Base-by-base conservation (phyloP, 1,140 invertebrate species). In the Stenopsyche tienmushanensis region DNA sequence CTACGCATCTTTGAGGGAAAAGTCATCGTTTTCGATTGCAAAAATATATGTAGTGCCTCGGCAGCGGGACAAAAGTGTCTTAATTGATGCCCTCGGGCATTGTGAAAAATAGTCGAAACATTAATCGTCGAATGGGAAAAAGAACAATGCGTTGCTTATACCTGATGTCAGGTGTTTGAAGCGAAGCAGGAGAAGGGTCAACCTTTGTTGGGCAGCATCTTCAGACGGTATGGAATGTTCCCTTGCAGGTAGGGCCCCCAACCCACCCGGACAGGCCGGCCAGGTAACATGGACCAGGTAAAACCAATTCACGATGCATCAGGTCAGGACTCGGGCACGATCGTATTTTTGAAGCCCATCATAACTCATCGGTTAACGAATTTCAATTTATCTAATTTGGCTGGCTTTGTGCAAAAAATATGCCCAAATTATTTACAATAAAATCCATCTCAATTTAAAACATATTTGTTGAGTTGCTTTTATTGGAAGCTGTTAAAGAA, bases 101-200 rank as follows among this genome's bases (percentile, higher is more conserved):
- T 34, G 29, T 5, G 5, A 7, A 5, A 34, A 34, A 34, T 34
- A 34, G 5, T 34, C 5, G 29, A 34, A 34, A 34, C 29, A 34
- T 34, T 34, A 34, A 34, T 34, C 29, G 29, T 34, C 29, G 13
- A 18, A 23, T 18, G 47, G 21, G 10, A 21, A 15, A 18, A 49
- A 18, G 47, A 23, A 49, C 3, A 49, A 49, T 49, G 21, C 5
- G 26, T 52, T 62, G 26, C 13, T 3, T 3, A 3, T 29, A 47
- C 45, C 59, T 62, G 59, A 15, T 24, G 62, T 64, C 49, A 64
- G 62, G 62, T 64, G 62, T 55, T 54, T 54, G 29, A 58, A 8
- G 45, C 17, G 3, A 23, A 17, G 26, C 18, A 9, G 8, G 20
- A 45, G 34, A 44, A 29, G 59, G 53, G 53, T 57, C 53, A 57